Evolutionary conservation across 1,140 invertebrate genomes (phyloP), one percentile per base, ranked within the genome.

Genomic region (Leptinotarsa lineolata): DNA sequence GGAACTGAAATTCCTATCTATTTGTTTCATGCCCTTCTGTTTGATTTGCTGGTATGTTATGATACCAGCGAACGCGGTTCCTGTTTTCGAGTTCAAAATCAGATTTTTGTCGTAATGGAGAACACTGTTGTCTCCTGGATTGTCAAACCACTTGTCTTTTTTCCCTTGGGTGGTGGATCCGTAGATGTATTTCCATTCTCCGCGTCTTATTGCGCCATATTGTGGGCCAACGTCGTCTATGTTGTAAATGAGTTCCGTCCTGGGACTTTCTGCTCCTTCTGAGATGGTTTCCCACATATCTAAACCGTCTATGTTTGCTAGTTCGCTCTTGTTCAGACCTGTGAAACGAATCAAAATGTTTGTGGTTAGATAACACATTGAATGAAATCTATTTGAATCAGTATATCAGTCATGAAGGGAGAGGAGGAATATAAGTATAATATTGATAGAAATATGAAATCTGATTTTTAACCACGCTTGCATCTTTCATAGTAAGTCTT

Each of bases 131-230:
- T 82, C 81, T 13, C 89, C 89, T 1, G 83, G 81, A 21, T 90
- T 88, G n/a, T 89, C 90, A 78, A 89, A 88, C 88, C 91, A 90
- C 4, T 78, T 77, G 76, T 90, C 87, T 67, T 82, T 86, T 18
- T 81, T 77, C 0, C 87, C 87, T 8, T 84, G 76, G 15, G 80
- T 74, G 0, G 83, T 85, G 2, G 85, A 88, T 74, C 93, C 93
- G 66, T 89, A 88, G 0, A 95, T 78, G 72, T 94, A 89, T 83
- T 96, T 96, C 86, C 89, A 95, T 68, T 92, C 87, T 5, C 89
- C 91, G 68, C 86, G 78, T 72, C 92, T 85, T 13, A 94, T 83
- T 0, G 90, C 89, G 5, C 85, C 86, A 73, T 92, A 89, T 5
- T 54, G 48, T 46, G 88, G 85, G 65, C 83, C 85, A 5, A 89